Evolutionary conservation across 2,888 invertebrate species (phyloP), one percentile per base, ranked within the genome.

Genomic region (Epsilonema sp.): DNA sequence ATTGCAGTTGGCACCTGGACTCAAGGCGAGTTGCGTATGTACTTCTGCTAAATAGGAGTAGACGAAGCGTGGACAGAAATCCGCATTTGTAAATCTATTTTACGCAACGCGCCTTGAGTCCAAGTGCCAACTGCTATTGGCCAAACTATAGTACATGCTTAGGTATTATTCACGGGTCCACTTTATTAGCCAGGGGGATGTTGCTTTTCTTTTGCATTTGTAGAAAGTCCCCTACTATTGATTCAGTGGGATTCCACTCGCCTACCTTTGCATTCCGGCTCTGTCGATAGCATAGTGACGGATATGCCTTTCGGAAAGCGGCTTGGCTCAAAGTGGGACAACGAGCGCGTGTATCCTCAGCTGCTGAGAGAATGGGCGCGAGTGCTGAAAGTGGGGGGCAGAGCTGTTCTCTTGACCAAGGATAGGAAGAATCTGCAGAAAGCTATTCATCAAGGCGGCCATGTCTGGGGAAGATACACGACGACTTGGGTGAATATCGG

Each of bases 261-360:
- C 23, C 59, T 76, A 46, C 75, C 75, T 5, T 56, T 75, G 16
- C 62, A 59, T 47, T 65, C 69, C 55, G 62, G 65, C 2, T 66
- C 61, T 41, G 66, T 75, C 1, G 75, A 76, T 58, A 67, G 72
- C 11, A 67, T 75, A 50, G 69, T 75, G 37, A 72, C 74, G 5
- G 76, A 76, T 57, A 57, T 76, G 50, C 59, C 58, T 46, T 59
- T 60, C 42, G 58, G 58, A 16, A 54, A 54, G 51, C 67, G 76
- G 52, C 67, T 71, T 47, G 75, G 75, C 3, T 67, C 66, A 8
- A 70, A 66, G 55, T 53, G 54, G 2, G 67, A 72, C 53, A 76
- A 76, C 56, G 60, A 67, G 50, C 56, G 61, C 4, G 60, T 75
- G 38, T 76, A 76, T 54, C 71, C 69, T 37, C 51, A 60, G 31